Base-by-base conservation (phyloP, 2,113 vertebrate species). In the Lepidothrix coronata region DNA sequence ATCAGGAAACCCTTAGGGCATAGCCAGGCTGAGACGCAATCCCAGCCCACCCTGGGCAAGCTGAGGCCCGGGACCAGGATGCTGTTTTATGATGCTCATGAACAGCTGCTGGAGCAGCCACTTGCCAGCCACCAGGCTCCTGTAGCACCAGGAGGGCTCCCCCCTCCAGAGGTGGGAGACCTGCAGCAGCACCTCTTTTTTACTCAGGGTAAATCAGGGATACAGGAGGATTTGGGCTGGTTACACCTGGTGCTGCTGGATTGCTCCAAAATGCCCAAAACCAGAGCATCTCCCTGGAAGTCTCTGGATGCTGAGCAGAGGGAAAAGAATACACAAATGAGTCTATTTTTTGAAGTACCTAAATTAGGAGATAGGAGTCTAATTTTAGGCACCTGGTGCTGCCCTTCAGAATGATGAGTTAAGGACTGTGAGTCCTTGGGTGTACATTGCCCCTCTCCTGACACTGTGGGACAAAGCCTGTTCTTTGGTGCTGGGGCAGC, bases 361-460 rank as follows among this genome's bases (percentile, higher is more conserved):
- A 70, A 92, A 90, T 82, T 90, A 90, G 72, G 51, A 95, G 71
- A 82, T 82, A 75, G 74, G 44, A 88, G 28, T 73, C 63, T 93
- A 88, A 96, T 93, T 93, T 90, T 83, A 92, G 85, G 75, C 33
- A 67, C 71, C 22, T n/a, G 62, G 44, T 7, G 2, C 17, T 94
- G 91, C 30, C 61, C 77, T 93, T 95, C 79, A 81, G 70, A 28
- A 33, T 1, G 30, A 55, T 41, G 62, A 72, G 85, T 89, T 85
- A 46, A 93, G 77, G 65, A 35, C 66, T 30, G 31, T 24, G 5
- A 75, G 79, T 43, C 62, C 54, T 94, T 70, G 37, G 44, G 52
- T 12, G 31, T 19, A 14, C 14, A 6, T 2, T 77, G 43, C 57
- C 87, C 51, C 61, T 74, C 19, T 46, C 39, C 51, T 66, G 44